Evolutionary conservation across 1,140 invertebrate species (phyloP), one percentile per base, ranked within the genome.

Genomic region (Ooceraea biroi): DNA sequence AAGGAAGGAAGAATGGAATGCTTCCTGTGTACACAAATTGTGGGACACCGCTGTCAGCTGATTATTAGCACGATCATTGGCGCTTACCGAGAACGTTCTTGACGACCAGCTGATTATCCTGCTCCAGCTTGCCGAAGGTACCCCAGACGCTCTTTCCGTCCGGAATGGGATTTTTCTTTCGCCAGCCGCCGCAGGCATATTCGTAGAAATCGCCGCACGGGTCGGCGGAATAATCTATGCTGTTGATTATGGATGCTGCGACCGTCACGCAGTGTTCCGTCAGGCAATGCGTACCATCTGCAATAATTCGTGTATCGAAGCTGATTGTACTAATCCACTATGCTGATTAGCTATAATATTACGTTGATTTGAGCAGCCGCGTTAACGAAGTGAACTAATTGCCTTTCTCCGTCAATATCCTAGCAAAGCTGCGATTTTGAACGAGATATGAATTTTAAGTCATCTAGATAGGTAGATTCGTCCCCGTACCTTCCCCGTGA

Each of bases 201-300:
- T 97, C 95, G 93, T 99, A 99, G 94, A 99, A 99, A 94, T 99
- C 98, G 10, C 98, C 95, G 93, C 99, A 99, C 0, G 99, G 98
- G 93, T 99, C 95, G 2, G 97, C 95, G 0, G 94, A 95, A 0
- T 94, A 92, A 92, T 99, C 97, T 93, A 99, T 97, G 0, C 97
- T 97, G 82, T 97, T 96, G 52, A 99, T 95, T 50, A 99, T 97
- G 72, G 97, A 96, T 58, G 97, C 97, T 0, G 98, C 97, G 0
- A 98, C 97, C 72, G 96, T 97, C 5, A 99, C 97, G 91, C 98
- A 99, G 5, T 96, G 96, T 78, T 97, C 95, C 12, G 97, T 97
- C 11, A 98, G 93, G 92, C 98, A 99, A 63, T 95, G 95, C 25
- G 93, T 86, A 19, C 88, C 87, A 63, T 93, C 94, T 94, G 80